Percentiles rank a stretch among this genome's conserved stretches.
phyloP scores from a whole-genome alignment of 2,113 vertebrate genomes.

The Myocastor coypus region DNA sequence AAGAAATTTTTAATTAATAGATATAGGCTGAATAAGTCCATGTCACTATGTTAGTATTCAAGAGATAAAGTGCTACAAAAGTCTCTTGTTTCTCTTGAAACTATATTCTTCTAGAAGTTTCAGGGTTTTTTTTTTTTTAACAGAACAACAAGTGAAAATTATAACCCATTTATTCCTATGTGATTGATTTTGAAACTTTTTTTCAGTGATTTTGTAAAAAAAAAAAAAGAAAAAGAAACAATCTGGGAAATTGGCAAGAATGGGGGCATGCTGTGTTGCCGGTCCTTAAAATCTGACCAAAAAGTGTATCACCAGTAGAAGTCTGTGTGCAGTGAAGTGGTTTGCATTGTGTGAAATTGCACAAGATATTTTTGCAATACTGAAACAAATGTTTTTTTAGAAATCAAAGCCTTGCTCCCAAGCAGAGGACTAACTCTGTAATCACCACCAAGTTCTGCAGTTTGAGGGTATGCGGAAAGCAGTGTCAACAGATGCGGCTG shows the following conservation, averaged over 20 bases:
- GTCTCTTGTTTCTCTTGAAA: not conserved
- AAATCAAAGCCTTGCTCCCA: slow-evolving; percentile 35
- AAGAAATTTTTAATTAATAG: slow-evolving; percentile 37
- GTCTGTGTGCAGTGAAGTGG: not conserved
- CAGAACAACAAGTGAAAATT: not conserved
- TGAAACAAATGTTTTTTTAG: slow-evolving; percentile 26
- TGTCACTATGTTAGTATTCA: not conserved
- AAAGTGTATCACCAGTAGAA: not conserved
- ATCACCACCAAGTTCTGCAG: not conserved
- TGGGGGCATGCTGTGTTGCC: slow-evolving; percentile 6
- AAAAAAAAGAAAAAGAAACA: not conserved
- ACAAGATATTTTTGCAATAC: not conserved
- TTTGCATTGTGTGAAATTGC: not conserved
- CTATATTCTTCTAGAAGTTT: not conserved
- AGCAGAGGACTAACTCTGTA: slow-evolving; percentile 11
- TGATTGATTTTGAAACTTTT: slow-evolving; percentile 50
- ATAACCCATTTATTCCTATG: not conserved
- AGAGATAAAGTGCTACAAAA: not conserved
- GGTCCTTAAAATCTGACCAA: not conserved
- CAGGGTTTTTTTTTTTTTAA: not conserved
- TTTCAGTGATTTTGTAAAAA: slow-evolving; percentile 66
- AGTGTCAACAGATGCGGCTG: slow-evolving; percentile 43
- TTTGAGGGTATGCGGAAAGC: not conserved
- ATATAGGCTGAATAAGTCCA: not conserved
- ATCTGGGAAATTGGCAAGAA: not conserved